phyloP scores from a whole-genome alignment of 2,113 vertebrate species.

The Chionomys nivalis region DNA sequence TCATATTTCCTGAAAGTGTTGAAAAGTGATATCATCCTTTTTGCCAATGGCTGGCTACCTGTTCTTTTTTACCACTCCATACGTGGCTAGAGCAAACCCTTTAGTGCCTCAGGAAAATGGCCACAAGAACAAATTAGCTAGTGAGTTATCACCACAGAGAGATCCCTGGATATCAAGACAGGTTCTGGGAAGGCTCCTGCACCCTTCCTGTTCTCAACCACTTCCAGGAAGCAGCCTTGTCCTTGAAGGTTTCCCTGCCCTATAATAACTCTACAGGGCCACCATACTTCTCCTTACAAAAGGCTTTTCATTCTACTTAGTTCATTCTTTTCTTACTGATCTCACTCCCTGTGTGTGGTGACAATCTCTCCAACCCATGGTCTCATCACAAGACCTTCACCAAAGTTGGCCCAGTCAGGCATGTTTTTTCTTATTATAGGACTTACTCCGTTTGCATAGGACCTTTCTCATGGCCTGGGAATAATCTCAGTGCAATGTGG shows the following conservation, averaged over 20 bases:
- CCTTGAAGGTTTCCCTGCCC: rapidly evolving
- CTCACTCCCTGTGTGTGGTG: neutral
- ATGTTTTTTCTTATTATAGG: neutral
- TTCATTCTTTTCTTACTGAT: neutral
- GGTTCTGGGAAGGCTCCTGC: neutral
- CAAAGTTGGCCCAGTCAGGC: neutral
- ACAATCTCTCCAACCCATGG: neutral
- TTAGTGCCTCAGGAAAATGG: neutral
- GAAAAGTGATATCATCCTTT: neutral
- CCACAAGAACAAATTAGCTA: neutral
- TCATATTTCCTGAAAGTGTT: neutral
- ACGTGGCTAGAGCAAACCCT: neutral
- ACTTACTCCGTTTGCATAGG: neutral
- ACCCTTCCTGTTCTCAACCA: too few species aligned
- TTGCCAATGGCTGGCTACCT: neutral
- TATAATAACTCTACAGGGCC: neutral
- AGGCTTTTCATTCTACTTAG: neutral
- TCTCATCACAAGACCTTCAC: neutral
- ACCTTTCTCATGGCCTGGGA: neutral
- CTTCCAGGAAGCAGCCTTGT: neutral
- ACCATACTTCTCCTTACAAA: neutral
- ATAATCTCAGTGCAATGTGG: neutral
- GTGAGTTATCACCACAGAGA: neutral
- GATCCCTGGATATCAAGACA: rapidly evolving
- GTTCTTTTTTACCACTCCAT: neutral